A percentile compares a stretch with the other conserved stretches of the same genome.
Evolutionary conservation across 1,140 invertebrate genomes (phyloP).

Genomic region (Diachasmimorpha longicaudata): DNA sequence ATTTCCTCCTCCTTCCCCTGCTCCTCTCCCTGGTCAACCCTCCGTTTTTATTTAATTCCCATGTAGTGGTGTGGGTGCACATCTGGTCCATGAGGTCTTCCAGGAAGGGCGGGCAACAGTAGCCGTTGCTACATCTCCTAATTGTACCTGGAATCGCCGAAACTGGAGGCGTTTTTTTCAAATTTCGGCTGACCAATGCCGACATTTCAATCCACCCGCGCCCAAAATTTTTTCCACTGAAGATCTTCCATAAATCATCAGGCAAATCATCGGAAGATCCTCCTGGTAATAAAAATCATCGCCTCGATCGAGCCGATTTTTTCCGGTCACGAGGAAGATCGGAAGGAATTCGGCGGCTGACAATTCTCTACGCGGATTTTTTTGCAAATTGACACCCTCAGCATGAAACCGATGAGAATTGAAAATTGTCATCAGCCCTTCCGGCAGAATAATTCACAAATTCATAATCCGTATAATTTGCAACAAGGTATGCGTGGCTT

Average conservation of each 20-base stretch:
- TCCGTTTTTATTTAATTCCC: constrained; percentile 2
- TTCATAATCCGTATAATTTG: not conserved
- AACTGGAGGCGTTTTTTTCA: not conserved
- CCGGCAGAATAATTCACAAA: not conserved
- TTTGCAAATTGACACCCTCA: too few species aligned
- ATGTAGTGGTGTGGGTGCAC: not conserved
- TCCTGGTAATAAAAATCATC: too few species aligned
- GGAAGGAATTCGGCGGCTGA: too few species aligned
- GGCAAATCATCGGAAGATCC: too few species aligned
- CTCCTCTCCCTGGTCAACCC: not conserved
- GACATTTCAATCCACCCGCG: not conserved
- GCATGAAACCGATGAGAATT: too few species aligned
- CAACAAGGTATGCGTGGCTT: not conserved
- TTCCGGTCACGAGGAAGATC: too few species aligned
- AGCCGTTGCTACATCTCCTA: constrained; percentile 1
- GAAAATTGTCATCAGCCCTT: not conserved
- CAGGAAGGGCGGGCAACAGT: not conserved
- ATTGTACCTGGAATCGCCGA: constrained; percentile 19
- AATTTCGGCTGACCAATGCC: too few species aligned
- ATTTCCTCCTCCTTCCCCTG: not conserved
- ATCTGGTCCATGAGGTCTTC: not conserved
- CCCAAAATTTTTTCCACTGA: not conserved
- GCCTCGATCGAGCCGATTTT: too few species aligned
- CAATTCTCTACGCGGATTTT: too few species aligned
- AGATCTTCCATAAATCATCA: not conserved